Evolutionary conservation across 1,140 invertebrate species (phyloP), one percentile per base, ranked within the genome.

Genomic region (Carcinoscorpius rotundicauda): DNA sequence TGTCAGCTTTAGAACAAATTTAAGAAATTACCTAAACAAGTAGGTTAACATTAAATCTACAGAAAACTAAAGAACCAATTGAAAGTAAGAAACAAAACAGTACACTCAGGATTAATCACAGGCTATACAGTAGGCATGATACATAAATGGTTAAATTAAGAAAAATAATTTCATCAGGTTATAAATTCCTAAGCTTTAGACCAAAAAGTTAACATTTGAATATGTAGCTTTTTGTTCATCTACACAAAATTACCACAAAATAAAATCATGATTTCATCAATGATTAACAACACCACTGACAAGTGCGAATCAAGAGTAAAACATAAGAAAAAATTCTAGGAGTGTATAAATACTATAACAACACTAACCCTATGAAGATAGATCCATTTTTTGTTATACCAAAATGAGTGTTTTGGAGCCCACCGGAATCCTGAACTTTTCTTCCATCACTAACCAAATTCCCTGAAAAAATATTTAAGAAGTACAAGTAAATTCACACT

Each of bases 371-470:
- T 66, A 72, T 70, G 67, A 73, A 78, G 8, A 78, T 67, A 50
- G 72, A 60, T 48, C 75, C 76, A 71, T 76, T 69, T 64, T 72
- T 73, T 49, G 71, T 76, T 29, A 78, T 72, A 29, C 77, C 77
- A 75, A 78, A 78, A 58, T 78, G 75, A 57, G 69, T 75, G 74
- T 78, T 78, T 68, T 78, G 77, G 58, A 78, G 72, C 4, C 77
- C 77, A 48, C 69, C 72, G 4, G 76, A 74, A 67, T 77, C 72
- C 49, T 73, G 69, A 4, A 76, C 75, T 11, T 73, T 61, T 55
- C 67, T 66, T 3, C 73, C 75, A 72, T 77, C 71, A 73, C 73
- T 75, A n/a, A 78, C 66, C 49, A 78, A 69, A 69, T 78, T 78
- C 49, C 77, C 77, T 78, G 64, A 29, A 29, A 29, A 29, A 29